A percentile compares a stretch with the other conserved stretches of the same genome.
These are phyloP conservation scores for Hydrozoanthus tunicans DNA, from an alignment of 64 coral and sea anemone genomes.

Conservation along the genomic window DNA sequence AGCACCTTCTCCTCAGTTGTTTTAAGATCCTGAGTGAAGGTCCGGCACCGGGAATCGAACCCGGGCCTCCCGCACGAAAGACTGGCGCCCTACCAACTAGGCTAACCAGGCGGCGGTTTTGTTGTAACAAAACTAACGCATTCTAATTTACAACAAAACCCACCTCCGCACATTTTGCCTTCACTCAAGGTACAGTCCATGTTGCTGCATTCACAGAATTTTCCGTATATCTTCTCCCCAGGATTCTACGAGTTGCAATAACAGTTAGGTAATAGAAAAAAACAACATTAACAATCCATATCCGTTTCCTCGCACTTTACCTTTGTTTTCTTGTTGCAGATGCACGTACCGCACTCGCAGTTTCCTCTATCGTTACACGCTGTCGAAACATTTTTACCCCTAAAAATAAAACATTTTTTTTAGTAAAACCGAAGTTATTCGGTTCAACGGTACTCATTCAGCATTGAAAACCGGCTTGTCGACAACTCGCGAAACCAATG, in stretches of 20 bases:
- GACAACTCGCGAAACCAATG: no score
- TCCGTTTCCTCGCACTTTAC: slow-evolving; percentile 14
- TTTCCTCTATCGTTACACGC: slow-evolving; percentile 68
- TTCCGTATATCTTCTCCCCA: slow-evolving; percentile 81
- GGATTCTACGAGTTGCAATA: slow-evolving; percentile 11
- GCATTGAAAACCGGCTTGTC: no score
- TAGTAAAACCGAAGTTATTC: background rate
- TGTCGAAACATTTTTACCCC: slow-evolving; percentile 43
- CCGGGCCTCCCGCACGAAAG: no score
- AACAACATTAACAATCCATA: background rate
- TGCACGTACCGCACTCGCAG: slow-evolving; percentile 76
- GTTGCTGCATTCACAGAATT: slow-evolving; percentile 90
- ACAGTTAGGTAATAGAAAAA: background rate
- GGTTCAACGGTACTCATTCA: no score
- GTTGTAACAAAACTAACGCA: background rate
- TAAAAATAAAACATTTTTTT: slow-evolving; percentile 36
- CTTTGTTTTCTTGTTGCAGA: slow-evolving; percentile 66
- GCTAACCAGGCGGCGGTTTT: no score
- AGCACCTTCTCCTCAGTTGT: no score
- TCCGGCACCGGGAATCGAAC: no score
- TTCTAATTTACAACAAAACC: background rate
- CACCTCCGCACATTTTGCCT: slow-evolving; percentile 72
- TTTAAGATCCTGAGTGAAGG: no score
- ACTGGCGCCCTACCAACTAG: no score
- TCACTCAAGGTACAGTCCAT: slow-evolving; percentile 52